Conservation (phyloP, 1,140 invertebrate species). For the Pissodes strobi region DNA sequence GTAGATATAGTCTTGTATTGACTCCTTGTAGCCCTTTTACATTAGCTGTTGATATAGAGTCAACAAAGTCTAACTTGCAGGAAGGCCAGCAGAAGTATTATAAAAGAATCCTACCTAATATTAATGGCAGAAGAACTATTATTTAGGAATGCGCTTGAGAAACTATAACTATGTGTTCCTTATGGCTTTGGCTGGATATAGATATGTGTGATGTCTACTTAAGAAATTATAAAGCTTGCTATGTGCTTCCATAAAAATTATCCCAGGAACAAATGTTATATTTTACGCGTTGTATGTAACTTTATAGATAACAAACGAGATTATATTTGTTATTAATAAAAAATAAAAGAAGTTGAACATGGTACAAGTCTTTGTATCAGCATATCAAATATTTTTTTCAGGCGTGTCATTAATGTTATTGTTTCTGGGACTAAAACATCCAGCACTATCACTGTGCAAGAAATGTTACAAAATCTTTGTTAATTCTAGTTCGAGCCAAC, state of each 20-base stretch:
- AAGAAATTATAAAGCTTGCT: constrained; percentile 27
- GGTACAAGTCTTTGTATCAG: no score
- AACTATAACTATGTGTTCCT: constrained; percentile 32
- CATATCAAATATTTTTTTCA: no score
- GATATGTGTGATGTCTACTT: constrained; percentile 32
- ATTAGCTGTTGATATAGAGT: no score
- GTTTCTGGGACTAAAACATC: background rate
- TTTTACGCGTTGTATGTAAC: no score
- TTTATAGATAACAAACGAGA: no score
- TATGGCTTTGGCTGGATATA: constrained; percentile 29
- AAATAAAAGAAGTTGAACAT: background rate
- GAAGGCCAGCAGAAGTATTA: background rate
- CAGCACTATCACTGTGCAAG: constrained; percentile 1
- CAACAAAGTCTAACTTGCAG: no score
- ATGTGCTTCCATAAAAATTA: constrained; percentile 33
- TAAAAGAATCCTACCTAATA: constrained; percentile 11
- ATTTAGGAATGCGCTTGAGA: constrained; percentile 5
- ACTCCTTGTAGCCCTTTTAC: no score
- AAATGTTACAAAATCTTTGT: background rate
- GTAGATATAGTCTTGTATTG: no score
- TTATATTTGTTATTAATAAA: background rate
- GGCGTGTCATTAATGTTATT: no score
- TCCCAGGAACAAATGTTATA: no score
- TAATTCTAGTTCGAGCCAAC: background rate
- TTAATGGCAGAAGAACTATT: constrained; percentile 12